These are phyloP conservation scores for Sinonovacula constricta DNA, from an alignment of 1,140 invertebrate genomes.

Conservation along the genomic window DNA sequence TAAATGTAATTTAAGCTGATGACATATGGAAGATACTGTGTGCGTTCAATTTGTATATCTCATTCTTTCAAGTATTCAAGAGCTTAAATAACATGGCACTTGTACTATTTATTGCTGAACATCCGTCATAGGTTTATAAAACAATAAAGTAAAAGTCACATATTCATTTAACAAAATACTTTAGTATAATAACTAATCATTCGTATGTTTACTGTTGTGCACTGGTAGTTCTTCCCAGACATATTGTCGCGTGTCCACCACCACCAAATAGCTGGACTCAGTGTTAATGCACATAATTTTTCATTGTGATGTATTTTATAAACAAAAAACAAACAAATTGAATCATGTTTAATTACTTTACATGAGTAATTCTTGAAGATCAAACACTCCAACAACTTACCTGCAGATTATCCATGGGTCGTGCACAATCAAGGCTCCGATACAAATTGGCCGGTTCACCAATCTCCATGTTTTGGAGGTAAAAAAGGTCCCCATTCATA, in stretches of 20 bases:
- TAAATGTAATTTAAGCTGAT: too few relatives aligned
- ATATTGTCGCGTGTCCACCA: not conserved
- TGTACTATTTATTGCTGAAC: too few relatives aligned
- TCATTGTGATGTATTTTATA: not conserved
- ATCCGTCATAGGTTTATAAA: too few relatives aligned
- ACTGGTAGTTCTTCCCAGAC: not conserved
- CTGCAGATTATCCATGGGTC: conserved; percentile 61
- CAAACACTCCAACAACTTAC: not conserved
- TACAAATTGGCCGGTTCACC: conserved; percentile 55
- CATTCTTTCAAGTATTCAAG: too few relatives aligned
- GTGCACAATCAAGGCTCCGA: conserved; percentile 54
- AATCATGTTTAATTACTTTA: not conserved
- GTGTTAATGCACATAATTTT: not conserved
- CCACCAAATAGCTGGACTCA: not conserved
- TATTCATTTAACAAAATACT: too few relatives aligned
- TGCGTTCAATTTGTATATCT: too few relatives aligned
- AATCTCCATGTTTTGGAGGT: conserved; percentile 57
- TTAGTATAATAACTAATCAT: too few relatives aligned
- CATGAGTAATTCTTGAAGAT: not conserved
- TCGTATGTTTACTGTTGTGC: not conserved
- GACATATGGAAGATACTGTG: too few relatives aligned
- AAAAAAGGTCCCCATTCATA: conserved; percentile 64
- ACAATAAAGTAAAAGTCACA: too few relatives aligned
- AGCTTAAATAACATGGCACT: too few relatives aligned
- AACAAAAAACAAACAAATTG: not conserved